Evolutionary conservation across 1,140 invertebrate species (phyloP).

Genomic region (Colletes latitarsis): DNA sequence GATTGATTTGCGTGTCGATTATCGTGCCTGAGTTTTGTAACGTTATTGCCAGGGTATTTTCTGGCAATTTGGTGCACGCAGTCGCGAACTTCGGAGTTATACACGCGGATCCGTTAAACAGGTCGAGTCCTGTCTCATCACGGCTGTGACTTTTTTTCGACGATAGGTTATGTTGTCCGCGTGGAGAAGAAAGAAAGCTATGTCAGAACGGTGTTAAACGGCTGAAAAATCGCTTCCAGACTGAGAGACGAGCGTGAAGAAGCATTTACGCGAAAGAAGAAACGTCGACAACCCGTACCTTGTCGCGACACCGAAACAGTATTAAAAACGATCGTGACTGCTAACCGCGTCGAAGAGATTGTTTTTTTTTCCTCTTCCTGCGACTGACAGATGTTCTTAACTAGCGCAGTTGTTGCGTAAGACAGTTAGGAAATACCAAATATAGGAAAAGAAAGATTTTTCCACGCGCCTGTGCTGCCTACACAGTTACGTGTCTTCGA

Average conservation of each 20-base stretch:
- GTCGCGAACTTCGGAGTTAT: background rate
- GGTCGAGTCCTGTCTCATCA: background rate
- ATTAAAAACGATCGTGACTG: background rate
- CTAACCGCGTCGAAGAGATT: background rate
- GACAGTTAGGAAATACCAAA: background rate
- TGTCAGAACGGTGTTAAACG: background rate
- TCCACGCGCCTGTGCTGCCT: background rate
- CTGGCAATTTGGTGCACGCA: background rate
- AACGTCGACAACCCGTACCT: background rate
- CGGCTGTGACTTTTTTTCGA: background rate
- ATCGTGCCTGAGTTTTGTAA: background rate
- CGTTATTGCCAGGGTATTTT: background rate
- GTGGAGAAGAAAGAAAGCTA: background rate
- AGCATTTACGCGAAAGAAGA: background rate
- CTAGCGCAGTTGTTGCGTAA: background rate
- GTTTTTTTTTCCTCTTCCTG: background rate
- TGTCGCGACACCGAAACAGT: background rate
- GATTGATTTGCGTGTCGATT: background rate
- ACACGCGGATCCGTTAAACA: background rate
- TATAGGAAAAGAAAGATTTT: too few relatives aligned
- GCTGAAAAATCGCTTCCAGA: background rate
- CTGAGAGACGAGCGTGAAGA: background rate
- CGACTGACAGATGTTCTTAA: background rate
- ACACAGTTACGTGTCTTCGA: background rate
- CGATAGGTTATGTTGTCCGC: constrained; percentile 19